Evolutionary conservation across 2,113 vertebrate genomes (phyloP).

Genomic region (Galemys pyrenaicus): DNA sequence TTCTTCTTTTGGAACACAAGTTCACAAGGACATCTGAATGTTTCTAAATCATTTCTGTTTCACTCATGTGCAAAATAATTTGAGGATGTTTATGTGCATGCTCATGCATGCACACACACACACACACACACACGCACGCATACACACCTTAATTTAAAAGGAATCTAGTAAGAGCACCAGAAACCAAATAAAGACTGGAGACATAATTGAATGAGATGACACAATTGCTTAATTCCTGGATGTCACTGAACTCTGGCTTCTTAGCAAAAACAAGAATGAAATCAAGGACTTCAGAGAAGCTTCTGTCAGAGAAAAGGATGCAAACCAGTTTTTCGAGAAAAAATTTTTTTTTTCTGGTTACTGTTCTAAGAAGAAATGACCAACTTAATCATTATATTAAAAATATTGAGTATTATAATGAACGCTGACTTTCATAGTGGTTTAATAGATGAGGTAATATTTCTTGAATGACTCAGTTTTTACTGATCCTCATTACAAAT

Average conservation of each 20-base stretch:
- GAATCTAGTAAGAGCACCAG: neutral
- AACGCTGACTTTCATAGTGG: neutral
- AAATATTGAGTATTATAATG: neutral
- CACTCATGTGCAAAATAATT: neutral
- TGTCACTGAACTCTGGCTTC: neutral
- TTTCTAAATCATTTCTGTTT: neutral
- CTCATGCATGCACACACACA: neutral
- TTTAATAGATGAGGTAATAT: neutral
- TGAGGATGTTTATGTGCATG: neutral
- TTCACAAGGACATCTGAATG: neutral
- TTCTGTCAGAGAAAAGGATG: no score
- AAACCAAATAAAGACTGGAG: neutral
- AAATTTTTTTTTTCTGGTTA: neutral
- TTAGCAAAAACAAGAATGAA: neutral
- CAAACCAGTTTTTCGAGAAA: neutral
- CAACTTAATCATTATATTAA: neutral
- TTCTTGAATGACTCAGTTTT: neutral
- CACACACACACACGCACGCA: no score
- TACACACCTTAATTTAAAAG: neutral
- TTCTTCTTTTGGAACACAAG: neutral
- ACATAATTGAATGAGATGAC: neutral
- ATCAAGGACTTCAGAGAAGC: no score
- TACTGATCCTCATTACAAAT: conserved; percentile 17
- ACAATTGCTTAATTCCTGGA: neutral
- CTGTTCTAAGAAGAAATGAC: neutral